These are phyloP conservation scores for Onychostruthus taczanowskii DNA, from an alignment of 2,113 vertebrate species.

Conservation along the genomic window DNA sequence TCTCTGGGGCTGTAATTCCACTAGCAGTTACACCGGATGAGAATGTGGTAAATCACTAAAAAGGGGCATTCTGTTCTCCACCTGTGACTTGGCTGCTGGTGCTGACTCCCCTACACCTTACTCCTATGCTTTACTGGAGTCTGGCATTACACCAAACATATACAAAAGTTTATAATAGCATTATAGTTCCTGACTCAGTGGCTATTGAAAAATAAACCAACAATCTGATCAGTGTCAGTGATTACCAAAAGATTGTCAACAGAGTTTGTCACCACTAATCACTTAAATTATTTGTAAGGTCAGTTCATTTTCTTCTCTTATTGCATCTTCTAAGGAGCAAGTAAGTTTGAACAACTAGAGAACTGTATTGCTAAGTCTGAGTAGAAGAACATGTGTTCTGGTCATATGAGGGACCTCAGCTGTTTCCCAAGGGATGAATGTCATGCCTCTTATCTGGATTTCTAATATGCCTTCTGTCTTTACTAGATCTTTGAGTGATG, in stretches of 20 bases:
- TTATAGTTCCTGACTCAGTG: background rate
- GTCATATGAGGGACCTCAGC: background rate
- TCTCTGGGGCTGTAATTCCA: background rate
- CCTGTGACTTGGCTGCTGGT: background rate
- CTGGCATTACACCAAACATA: background rate
- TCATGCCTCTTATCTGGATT: background rate
- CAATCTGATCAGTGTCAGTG: background rate
- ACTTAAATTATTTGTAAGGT: background rate
- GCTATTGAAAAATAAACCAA: background rate
- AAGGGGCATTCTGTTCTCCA: background rate
- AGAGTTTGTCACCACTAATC: background rate
- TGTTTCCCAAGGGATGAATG: background rate
- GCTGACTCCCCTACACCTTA: background rate
- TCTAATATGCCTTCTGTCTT: background rate
- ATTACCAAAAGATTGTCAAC: background rate
- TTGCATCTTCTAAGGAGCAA: background rate
- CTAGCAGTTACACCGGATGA: background rate
- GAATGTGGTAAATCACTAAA: background rate
- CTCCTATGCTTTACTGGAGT: background rate
- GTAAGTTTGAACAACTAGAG: background rate
- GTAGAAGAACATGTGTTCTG: background rate
- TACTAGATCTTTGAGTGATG: background rate
- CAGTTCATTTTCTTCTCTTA: background rate
- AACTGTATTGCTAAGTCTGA: background rate
- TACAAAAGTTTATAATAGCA: background rate